phyloP scores from a whole-genome alignment of 2,888 invertebrate genomes.

The Tyria jacobaeae region DNA sequence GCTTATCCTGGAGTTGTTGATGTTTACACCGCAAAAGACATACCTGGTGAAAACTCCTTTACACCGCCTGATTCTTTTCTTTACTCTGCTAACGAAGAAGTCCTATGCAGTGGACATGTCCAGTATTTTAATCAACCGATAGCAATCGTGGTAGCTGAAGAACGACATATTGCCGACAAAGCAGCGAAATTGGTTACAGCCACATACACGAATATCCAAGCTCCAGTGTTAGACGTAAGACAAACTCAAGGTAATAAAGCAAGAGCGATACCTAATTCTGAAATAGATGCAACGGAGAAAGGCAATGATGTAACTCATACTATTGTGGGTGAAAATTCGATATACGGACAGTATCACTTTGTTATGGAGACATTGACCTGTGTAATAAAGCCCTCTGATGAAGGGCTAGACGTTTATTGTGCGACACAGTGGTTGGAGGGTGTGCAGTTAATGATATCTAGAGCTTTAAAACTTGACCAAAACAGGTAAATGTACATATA shows the following conservation, averaged over 20 bases:
- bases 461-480: constrained; percentile 83
- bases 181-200: constrained; percentile 86
- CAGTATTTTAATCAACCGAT: constrained; percentile 66
- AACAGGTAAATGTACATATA: constrained; percentile 84
- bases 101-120: constrained; percentile 63
- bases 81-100: constrained; percentile 69
- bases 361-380: constrained; percentile 90
- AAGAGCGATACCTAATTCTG: constrained; percentile 43
- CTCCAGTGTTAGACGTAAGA: constrained; percentile 61
- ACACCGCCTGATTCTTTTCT: constrained; percentile 56
- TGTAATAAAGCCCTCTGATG: constrained; percentile 89
- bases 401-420: constrained; percentile 88
- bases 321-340: constrained; percentile 80
- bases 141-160: constrained; percentile 85
- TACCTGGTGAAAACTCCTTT: constrained; percentile 89
- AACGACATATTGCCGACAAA: constrained; percentile 79
- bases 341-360: constrained; percentile 89
- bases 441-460: constrained; percentile 83
- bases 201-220: constrained; percentile 74
- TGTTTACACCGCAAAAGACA: constrained; percentile 87
- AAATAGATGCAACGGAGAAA: constrained; percentile 54
- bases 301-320: constrained; percentile 71
- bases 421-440: constrained; percentile 88
- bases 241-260: constrained; percentile 51
- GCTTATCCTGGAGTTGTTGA: constrained; percentile 86